These are phyloP conservation scores for Centropus bengalensis DNA, from an alignment of 2,113 vertebrate species.

Conservation along the genomic window DNA sequence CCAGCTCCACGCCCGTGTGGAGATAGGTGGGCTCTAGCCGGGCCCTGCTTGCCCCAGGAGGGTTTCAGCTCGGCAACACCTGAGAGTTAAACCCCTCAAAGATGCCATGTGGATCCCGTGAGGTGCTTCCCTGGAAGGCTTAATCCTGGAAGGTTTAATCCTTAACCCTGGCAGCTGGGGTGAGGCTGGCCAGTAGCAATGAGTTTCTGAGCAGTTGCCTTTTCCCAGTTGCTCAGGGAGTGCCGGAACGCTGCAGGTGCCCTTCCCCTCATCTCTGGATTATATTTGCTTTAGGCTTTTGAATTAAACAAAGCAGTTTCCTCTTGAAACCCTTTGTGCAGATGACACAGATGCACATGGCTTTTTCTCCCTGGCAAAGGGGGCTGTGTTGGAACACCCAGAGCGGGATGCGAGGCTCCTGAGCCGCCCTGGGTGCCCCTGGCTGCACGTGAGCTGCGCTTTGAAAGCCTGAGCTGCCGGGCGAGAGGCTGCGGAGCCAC, in stretches of 20 bases:
- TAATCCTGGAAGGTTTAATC: neutral
- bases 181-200: neutral
- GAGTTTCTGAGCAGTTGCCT: neutral
- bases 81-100: neutral
- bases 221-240: neutral
- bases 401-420: conserved; percentile 7
- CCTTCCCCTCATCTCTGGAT: neutral
- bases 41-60: accelerated
- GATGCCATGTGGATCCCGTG: accelerated
- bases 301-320: neutral
- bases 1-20: accelerated
- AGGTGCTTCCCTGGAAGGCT: neutral
- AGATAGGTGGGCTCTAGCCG: neutral
- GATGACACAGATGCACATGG: neutral
- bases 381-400: conserved; percentile 13
- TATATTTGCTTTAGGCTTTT: conserved; percentile 35
- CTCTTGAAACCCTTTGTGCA: neutral
- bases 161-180: neutral
- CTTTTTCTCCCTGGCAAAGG: neutral
- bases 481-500: conserved; percentile 58
- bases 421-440: neutral
- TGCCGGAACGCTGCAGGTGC: neutral
- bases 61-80: neutral
- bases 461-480: conserved; percentile 31
- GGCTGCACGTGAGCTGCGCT: neutral